Percentiles rank a stretch among this genome's conserved stretches.
phyloP scores from a whole-genome alignment of 2,888 invertebrate genomes.

The Rhamnusium bicolor region DNA sequence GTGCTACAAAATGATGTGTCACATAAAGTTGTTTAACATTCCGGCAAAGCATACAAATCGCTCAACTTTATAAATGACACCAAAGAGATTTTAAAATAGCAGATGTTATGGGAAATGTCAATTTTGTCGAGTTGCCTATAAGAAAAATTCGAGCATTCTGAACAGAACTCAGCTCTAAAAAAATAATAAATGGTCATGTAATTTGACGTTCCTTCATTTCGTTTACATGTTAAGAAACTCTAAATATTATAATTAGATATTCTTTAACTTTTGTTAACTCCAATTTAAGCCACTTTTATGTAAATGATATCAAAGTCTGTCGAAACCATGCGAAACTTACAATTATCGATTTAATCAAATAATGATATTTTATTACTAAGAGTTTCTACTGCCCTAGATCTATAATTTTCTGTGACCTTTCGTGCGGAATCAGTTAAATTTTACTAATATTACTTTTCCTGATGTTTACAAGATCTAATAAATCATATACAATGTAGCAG shows the following conservation, averaged over 20 bases:
- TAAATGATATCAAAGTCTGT: not conserved
- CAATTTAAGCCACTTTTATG: not conserved
- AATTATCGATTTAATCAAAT: not conserved
- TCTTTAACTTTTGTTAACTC: not conserved
- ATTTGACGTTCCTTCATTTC: not conserved
- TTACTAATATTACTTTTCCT: not conserved
- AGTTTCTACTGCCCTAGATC: not conserved
- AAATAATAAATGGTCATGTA: not conserved
- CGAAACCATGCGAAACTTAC: not conserved
- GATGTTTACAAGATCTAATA: not conserved
- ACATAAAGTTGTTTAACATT: no score
- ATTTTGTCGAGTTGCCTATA: no score
- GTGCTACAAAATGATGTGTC: no score
- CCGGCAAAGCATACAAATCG: no score
- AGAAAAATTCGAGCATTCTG: no score
- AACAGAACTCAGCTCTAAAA: no score
- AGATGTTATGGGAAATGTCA: no score
- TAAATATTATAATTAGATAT: not conserved
- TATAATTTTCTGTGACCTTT: not conserved
- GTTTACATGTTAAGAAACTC: not conserved
- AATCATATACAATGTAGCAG: not conserved
- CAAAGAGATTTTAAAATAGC: no score
- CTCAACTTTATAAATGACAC: no score
- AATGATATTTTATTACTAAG: not conserved
- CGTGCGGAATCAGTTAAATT: not conserved